Percentiles rank a stretch among this genome's conserved stretches.
These are phyloP conservation scores for Hydropotes inermis DNA, from an alignment of 2,113 vertebrate species.

Conservation along the genomic window DNA sequence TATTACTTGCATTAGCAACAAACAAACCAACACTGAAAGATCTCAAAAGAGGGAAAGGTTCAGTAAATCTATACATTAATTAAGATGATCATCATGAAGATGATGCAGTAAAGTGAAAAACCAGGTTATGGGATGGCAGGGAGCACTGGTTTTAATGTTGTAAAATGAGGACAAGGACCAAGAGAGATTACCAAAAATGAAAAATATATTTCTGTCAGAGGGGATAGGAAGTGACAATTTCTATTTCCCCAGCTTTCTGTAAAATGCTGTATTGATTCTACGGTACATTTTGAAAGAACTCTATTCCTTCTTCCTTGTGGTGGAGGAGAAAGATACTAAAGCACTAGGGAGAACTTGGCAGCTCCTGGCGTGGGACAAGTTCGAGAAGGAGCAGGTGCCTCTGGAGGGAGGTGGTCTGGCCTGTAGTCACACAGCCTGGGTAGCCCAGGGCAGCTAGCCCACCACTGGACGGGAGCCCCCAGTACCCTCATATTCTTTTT, in stretches of 20 bases:
- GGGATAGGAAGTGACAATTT: background rate
- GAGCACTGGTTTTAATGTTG: background rate
- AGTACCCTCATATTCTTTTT: background rate
- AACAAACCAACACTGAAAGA: background rate
- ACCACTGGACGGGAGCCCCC: background rate
- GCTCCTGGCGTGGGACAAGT: background rate
- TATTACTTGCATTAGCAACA: background rate
- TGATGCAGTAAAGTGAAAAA: background rate
- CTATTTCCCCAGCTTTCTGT: background rate
- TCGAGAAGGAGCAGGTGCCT: background rate
- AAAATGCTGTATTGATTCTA: background rate
- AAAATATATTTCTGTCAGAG: background rate
- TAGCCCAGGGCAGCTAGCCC: background rate
- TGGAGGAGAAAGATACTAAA: background rate
- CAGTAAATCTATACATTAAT: accelerated
- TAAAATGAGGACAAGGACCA: background rate
- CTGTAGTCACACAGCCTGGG: background rate
- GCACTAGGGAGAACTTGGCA: background rate
- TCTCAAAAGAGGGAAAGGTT: background rate
- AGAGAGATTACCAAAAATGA: background rate
- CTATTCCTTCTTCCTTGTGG: background rate
- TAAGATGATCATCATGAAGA: accelerated
- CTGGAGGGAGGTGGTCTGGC: background rate
- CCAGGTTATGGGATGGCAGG: background rate
- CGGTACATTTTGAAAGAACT: background rate